These are phyloP conservation scores for Dryobota labecula DNA, from an alignment of 2,888 invertebrate genomes.

Conservation along the genomic window DNA sequence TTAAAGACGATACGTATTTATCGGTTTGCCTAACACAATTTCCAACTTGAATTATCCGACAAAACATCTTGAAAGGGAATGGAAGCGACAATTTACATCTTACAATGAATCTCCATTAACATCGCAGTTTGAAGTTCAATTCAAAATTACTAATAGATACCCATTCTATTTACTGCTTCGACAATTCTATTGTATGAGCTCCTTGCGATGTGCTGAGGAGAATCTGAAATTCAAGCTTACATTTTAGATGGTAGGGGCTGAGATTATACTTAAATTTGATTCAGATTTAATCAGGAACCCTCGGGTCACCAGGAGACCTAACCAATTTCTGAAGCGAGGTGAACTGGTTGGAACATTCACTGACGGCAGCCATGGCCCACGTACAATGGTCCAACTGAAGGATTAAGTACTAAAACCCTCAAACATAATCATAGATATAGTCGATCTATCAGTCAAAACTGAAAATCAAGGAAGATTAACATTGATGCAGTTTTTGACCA, in stretches of 20 bases:
- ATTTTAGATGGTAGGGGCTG: background rate
- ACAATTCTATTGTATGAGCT: slow-evolving; percentile 39
- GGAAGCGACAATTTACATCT: slow-evolving; percentile 54
- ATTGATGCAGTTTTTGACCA: background rate
- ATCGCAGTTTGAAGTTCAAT: slow-evolving; percentile 52
- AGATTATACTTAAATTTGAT: slow-evolving; percentile 7
- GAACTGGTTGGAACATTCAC: no score
- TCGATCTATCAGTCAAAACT: background rate
- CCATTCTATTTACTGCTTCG: slow-evolving; percentile 54
- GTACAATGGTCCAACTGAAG: no score
- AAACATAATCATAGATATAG: no score
- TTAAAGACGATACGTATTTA: slow-evolving; percentile 49
- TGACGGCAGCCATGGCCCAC: no score
- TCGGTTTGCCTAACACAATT: slow-evolving; percentile 52
- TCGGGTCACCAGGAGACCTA: no score
- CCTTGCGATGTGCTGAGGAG: slow-evolving; percentile 19
- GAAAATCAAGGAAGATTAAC: background rate
- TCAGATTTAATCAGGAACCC: background rate
- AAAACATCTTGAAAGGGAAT: slow-evolving; percentile 47
- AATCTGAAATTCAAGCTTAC: slow-evolving; percentile 28
- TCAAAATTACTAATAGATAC: slow-evolving; percentile 61
- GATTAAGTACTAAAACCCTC: no score
- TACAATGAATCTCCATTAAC: slow-evolving; percentile 65
- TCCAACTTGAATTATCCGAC: slow-evolving; percentile 52
- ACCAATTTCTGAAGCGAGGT: no score